A percentile compares a stretch with the other conserved stretches of the same genome.
Evolutionary conservation across 2,797 vertebrate species (phyloP).

Genomic region (Megalops cyprinoides): DNA sequence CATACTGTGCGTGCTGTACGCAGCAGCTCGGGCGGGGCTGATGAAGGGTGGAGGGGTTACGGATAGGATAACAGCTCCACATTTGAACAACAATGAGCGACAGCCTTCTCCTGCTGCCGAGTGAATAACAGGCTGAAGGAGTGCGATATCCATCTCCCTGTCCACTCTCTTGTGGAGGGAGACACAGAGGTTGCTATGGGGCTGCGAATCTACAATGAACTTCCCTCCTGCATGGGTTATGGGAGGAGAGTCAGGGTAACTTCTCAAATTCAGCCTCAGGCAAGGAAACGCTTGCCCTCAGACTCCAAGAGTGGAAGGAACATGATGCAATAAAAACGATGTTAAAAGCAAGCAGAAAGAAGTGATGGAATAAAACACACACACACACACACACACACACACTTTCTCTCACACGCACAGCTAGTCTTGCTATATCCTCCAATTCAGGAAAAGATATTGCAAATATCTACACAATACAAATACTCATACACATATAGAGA

Average conservation of each 20-base stretch:
- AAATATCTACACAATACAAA: no score
- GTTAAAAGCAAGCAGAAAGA: constrained; percentile 1
- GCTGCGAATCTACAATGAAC: constrained; percentile 5
- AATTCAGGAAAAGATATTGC: no score
- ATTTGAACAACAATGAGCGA: no score
- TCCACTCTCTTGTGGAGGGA: not conserved
- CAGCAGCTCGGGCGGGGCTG: constrained; percentile 18
- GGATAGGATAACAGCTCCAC: constrained; percentile 12
- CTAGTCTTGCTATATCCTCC: no score
- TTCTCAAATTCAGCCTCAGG: constrained; percentile 5
- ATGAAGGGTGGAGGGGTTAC: not conserved
- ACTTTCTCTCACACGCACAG: not conserved
- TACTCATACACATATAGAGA: no score
- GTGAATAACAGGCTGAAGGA: not conserved
- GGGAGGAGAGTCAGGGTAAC: constrained; percentile 9
- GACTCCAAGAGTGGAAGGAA: constrained; percentile 2
- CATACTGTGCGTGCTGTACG: constrained; percentile 51
- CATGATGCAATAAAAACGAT: not conserved
- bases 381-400: not conserved
- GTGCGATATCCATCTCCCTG: not conserved
- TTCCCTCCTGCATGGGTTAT: constrained; percentile 3
- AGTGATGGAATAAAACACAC: not conserved
- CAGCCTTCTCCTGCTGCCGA: constrained; percentile 7
- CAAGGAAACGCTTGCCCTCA: not conserved
- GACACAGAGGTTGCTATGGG: not conserved